phyloP scores from a whole-genome alignment of 2,888 invertebrate species.

The Eupithecia centaureata region DNA sequence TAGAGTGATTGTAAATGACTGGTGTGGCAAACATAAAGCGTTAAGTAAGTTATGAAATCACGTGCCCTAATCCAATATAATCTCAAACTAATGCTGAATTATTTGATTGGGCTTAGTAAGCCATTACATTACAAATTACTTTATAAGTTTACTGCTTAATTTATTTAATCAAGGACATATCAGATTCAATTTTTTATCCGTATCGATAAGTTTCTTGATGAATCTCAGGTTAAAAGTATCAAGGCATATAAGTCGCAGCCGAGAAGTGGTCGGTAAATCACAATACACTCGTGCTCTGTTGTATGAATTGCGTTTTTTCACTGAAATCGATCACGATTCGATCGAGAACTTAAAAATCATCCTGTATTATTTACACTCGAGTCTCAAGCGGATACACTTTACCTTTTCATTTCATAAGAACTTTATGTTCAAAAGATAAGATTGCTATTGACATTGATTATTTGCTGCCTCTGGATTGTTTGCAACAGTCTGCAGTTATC shows the following conservation, averaged over 20 bases:
- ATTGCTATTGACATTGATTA: too few species aligned
- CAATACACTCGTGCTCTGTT: slow-evolving; percentile 75
- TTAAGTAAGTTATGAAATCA: background rate
- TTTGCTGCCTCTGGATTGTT: too few species aligned
- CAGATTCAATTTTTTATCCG: background rate
- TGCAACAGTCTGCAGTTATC: too few species aligned
- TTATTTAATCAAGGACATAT: background rate
- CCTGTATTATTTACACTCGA: slow-evolving; percentile 63
- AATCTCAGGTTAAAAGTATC: slow-evolving; percentile 52
- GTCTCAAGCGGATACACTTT: background rate
- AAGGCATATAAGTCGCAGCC: slow-evolving; percentile 52
- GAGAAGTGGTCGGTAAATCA: slow-evolving; percentile 67
- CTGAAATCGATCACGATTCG: slow-evolving; percentile 74
- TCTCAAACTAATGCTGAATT: background rate
- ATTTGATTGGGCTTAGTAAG: background rate
- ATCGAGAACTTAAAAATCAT: slow-evolving; percentile 60
- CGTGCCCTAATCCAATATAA: background rate
- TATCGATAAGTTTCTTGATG: background rate
- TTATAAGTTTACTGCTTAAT: background rate
- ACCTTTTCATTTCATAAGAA: background rate
- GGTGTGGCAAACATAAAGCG: background rate
- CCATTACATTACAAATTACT: background rate
- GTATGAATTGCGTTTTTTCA: slow-evolving; percentile 79
- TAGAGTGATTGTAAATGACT: background rate
- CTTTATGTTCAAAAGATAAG: background rate